phyloP scores from a whole-genome alignment of 2,797 vertebrate genomes.

The Sebastes flavidus region DNA sequence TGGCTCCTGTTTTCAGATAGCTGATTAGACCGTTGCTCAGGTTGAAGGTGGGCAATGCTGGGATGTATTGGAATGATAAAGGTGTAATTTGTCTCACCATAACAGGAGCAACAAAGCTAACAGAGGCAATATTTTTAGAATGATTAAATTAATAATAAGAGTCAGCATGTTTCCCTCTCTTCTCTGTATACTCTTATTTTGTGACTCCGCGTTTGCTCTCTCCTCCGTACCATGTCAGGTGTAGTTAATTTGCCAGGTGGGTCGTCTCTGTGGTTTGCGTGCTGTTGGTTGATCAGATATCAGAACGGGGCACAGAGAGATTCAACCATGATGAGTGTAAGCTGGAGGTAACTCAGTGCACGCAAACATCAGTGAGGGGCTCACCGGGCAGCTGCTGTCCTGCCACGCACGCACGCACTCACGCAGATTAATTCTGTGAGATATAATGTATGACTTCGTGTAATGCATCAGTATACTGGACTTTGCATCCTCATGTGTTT shows the following conservation, averaged over 20 bases:
- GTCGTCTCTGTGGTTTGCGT: neutral
- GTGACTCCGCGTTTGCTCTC: neutral
- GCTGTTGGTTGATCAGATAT: constrained; percentile 18
- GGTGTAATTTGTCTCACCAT: neutral
- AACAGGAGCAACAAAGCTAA: neutral
- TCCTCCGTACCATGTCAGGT: neutral
- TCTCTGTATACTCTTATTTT: neutral
- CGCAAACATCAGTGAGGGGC: neutral
- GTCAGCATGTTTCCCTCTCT: neutral
- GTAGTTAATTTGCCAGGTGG: neutral
- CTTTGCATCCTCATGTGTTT: constrained; percentile 2
- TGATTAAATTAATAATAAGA: neutral
- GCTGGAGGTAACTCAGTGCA: neutral
- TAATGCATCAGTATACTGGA: neutral
- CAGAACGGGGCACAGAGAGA: neutral
- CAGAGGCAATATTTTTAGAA: neutral
- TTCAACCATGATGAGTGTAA: constrained; percentile 7
- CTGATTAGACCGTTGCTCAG: neutral
- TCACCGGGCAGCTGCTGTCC: constrained; percentile 24
- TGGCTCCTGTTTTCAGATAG: neutral
- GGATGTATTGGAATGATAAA: too few relatives aligned
- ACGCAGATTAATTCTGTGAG: neutral
- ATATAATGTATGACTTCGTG: neutral
- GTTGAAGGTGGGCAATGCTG: neutral
- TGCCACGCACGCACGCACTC: neutral